Base-by-base conservation (phyloP, 2,888 invertebrate species). In the Automeris io region DNA sequence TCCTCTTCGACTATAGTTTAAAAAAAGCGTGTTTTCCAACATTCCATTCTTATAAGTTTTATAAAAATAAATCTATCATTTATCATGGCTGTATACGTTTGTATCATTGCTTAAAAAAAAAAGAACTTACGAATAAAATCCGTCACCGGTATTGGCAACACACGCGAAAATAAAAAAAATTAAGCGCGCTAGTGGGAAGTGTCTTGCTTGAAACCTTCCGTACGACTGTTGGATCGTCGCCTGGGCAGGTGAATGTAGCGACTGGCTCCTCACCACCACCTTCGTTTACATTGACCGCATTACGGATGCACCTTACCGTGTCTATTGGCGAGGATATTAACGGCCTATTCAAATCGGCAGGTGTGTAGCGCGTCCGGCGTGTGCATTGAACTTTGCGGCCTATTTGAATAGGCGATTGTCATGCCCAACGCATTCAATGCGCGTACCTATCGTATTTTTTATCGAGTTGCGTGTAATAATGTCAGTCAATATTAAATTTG, bases 331-430 rank as follows among this genome's bases (percentile, higher is more conserved):
- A 54, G 53, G 50, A 54, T 54, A 54, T 47, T 56, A 62, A 47
- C 45, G 51, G 51, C 41, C 75, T 78, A 42, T 53, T 67, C 39
- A 65, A 81, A 61, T 71, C 58, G 52, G 65, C 66, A 64, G 78
- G 68, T 53, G 56, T 72, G 64, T 70, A 71, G 33, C 46, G 35
- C 39, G 50, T 52, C 57, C 57, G 65, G 51, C 45, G 57, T 82
- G 81, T 74, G 71, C 83, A 62, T 74, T 85, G 85, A 85, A 85
- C 85, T 81, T 82, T 75, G 69, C 68, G 64, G 69, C 62, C 65
- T 67, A 69, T 72, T 72, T 77, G 64, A 74, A 70, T 66, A 66
- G 54, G 49, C 57, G 44, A 70, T 76, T 78, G 72, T 70, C 57
- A 73, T 72, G 61, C 72, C 41, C 48, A 47, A 47, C 22, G 34